These are phyloP conservation scores for Antedon mediterranea DNA, from an alignment of 53 echinoderm and acorn worm genomes.

Conservation along the genomic window DNA sequence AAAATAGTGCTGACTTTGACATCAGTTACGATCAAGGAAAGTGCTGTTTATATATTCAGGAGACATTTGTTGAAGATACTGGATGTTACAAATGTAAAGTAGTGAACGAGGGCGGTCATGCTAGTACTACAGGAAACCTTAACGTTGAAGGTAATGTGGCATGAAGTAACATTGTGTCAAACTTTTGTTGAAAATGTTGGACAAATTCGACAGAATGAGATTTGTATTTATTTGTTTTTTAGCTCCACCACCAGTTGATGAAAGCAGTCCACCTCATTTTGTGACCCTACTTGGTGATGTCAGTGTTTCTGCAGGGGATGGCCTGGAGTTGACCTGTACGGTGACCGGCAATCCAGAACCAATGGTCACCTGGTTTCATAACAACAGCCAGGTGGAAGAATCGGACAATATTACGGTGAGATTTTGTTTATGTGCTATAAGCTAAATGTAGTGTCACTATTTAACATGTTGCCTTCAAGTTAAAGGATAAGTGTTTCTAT, in stretches of 20 bases:
- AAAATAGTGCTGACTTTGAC: constrained; percentile 40
- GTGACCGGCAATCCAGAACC: constrained; percentile 26
- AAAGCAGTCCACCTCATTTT: constrained; percentile 1
- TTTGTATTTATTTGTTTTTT: neutral
- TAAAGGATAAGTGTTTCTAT: too few species aligned
- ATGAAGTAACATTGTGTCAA: too few species aligned
- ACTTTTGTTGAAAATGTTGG: too few species aligned
- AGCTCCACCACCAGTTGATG: neutral
- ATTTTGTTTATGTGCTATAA: neutral
- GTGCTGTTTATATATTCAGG: constrained; percentile 39
- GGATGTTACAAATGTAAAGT: constrained; percentile 70
- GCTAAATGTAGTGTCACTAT: too few species aligned
- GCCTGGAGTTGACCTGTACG: constrained; percentile 10
- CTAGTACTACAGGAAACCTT: constrained; percentile 49
- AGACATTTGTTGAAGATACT: constrained; percentile 46
- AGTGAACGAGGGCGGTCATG: constrained; percentile 42
- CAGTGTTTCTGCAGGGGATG: constrained; percentile 8
- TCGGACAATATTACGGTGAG: constrained; percentile 13
- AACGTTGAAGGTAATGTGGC: constrained; percentile 38
- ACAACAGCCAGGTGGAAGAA: constrained; percentile 13
- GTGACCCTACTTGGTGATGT: constrained; percentile 1
- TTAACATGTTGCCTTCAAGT: too few species aligned
- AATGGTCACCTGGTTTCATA: constrained; percentile 25
- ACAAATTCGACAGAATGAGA: neutral
- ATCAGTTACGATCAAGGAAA: constrained; percentile 45